Percentiles rank a stretch among this genome's conserved stretches.
phyloP scores from a whole-genome alignment of 2,888 invertebrate genomes.

The Apomyelois bistriatella region DNA sequence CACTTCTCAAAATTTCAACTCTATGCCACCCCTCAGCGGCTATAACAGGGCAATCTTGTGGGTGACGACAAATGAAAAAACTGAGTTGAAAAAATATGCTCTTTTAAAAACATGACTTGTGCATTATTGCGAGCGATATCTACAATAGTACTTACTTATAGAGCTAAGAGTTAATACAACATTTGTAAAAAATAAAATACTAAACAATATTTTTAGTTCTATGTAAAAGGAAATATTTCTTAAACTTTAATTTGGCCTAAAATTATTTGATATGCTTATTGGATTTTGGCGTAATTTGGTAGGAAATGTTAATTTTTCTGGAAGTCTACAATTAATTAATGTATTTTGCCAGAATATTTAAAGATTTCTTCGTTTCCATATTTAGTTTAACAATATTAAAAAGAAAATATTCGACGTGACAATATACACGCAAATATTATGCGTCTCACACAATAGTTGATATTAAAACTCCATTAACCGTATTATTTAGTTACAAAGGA shows the following conservation, averaged over 20 bases:
- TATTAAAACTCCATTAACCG: conserved; percentile 15
- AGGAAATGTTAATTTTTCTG: too few relatives aligned
- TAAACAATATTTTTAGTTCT: neutral
- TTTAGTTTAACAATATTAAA: neutral
- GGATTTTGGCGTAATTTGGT: too few relatives aligned
- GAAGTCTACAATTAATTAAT: neutral
- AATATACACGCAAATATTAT: conserved; percentile 15
- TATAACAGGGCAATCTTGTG: conserved; percentile 64
- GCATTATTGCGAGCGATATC: conserved; percentile 52
- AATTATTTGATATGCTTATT: too few relatives aligned
- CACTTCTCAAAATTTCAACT: conserved; percentile 32
- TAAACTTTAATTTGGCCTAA: too few relatives aligned
- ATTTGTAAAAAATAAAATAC: neutral
- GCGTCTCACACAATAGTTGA: conserved; percentile 12
- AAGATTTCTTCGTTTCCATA: neutral
- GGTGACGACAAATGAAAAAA: conserved; percentile 66
- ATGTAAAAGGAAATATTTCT: too few relatives aligned
- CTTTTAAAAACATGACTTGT: conserved; percentile 65
- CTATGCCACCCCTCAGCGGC: conserved; percentile 49
- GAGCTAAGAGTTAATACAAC: neutral
- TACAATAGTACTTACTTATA: conserved; percentile 22
- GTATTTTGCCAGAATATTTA: neutral
- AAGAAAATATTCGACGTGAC: neutral
- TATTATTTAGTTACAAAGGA: neutral
- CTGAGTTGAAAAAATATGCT: conserved; percentile 37